These are phyloP conservation scores for Cygnus atratus DNA, from an alignment of 2,113 vertebrate species.

Conservation along the genomic window DNA sequence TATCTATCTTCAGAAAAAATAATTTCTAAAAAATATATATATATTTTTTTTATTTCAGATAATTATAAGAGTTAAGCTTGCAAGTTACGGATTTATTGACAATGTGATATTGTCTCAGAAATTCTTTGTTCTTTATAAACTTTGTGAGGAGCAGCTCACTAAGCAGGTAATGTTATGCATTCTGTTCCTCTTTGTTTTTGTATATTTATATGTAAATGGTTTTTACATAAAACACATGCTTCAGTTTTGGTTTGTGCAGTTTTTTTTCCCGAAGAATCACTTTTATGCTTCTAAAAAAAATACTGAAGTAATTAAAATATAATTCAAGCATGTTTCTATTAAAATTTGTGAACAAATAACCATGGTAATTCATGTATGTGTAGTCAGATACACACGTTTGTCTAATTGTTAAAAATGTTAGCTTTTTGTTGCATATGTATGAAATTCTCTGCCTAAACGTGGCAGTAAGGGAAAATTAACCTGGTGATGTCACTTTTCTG, in stretches of 20 bases:
- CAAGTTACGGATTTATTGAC: constrained; percentile 89
- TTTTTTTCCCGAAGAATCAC: background rate
- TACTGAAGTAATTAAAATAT: background rate
- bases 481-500: background rate
- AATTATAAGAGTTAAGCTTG: constrained; percentile 91
- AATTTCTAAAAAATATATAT: background rate
- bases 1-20: background rate
- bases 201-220: no score
- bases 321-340: background rate
- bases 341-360: background rate
- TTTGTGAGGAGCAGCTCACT: constrained; percentile 90
- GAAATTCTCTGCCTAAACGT: background rate
- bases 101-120: constrained; percentile 85
- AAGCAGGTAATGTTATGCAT: constrained; percentile 81
- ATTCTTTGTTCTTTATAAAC: constrained; percentile 89
- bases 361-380: background rate
- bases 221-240: background rate
- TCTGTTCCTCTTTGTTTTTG: background rate
- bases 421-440: background rate
- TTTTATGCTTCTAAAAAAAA: background rate
- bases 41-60: constrained; percentile 75
- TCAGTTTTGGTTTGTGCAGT: background rate
- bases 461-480: background rate
- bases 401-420: background rate
- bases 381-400: background rate